Conservation (phyloP, 2,113 vertebrate genomes). For the Oreochromis aureus region DNA sequence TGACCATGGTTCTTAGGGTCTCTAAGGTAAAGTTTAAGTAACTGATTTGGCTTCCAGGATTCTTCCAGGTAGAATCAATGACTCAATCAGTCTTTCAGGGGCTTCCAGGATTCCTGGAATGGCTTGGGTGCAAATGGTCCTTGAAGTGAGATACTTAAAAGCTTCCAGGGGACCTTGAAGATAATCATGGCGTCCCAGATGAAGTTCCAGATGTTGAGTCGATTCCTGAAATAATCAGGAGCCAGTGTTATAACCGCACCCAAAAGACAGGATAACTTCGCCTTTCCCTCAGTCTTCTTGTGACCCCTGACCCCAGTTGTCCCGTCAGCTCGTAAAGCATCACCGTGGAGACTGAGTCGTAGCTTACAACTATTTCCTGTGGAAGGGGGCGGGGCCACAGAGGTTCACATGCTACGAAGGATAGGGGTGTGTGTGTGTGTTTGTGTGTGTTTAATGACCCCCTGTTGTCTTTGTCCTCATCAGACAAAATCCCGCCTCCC, state of each 20-base stretch:
- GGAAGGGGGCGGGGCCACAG: slow-evolving; percentile 6
- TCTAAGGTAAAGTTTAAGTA: neutral
- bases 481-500: slow-evolving; percentile 17
- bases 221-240: neutral
- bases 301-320: slow-evolving; percentile 28
- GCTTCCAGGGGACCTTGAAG: neutral
- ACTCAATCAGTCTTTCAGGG: neutral
- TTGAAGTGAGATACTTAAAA: neutral
- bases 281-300: neutral
- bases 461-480: slow-evolving; percentile 35
- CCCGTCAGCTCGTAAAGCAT: slow-evolving; percentile 26
- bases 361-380: slow-evolving; percentile 41
- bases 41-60: neutral
- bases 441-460: slow-evolving; percentile 35
- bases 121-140: neutral
- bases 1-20: neutral
- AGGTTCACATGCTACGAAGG: neutral
- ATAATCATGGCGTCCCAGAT: neutral
- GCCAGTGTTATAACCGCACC: neutral
- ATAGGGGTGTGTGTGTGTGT: slow-evolving; percentile 4
- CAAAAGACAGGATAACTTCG: neutral
- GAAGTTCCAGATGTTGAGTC: neutral
- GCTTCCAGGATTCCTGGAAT: neutral
- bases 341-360: slow-evolving; percentile 5
- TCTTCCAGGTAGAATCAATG: neutral